Evolutionary conservation across 2,888 invertebrate genomes (phyloP), one percentile per base, ranked within the genome.

Genomic region (Dryocosmus kuriphilus): DNA sequence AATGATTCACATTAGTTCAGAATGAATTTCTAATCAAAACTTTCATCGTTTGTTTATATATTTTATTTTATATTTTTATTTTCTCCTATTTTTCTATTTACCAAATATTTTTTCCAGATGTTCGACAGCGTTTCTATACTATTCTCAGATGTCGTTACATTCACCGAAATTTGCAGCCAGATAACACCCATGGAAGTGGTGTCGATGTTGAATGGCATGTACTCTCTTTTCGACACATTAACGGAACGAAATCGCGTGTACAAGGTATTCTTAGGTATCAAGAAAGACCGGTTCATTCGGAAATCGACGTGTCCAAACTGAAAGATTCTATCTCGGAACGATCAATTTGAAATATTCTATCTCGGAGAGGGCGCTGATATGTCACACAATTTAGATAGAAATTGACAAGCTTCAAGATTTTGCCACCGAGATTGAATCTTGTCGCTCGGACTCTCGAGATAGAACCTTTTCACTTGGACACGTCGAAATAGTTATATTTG

Each of bases 181-280:
- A 97, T 99, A 87, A 96, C 97, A 0, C 98, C 99, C 0, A 98
- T 99, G 97, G 97, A 98, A 90, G 99, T 99, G 7, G 99, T 99
- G 0, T 97, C 97, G 35, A 98, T 99, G 97, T 93, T 99, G 63
- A 99, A 99, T 91, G 96, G 96, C 35, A 98, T 99, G 98, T 98
- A 98, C 92, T 98, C 98, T n/a, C 95, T 98, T 86, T 99, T 99
- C 89, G 99, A 99, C 89, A 96, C 95, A 0, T 93, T 99, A 5
- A 98, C 98, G 0, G 98, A 98, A 90, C 93, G 96, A 83, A 98
- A 99, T 92, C 94, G 95, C 63, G 98, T 99, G 7, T 99, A 98
- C 90, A 99, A 99, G 95, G 99, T 98, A 90, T 81, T 77, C 77
- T 30, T 71, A 71, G 71, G 51, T 71, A 71, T 71, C 51, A 46